Percentiles rank a stretch among this genome's conserved stretches.
These are phyloP conservation scores for Drosophila fulvimacula DNA, from an alignment of 2,888 invertebrate genomes.

Conservation along the genomic window DNA sequence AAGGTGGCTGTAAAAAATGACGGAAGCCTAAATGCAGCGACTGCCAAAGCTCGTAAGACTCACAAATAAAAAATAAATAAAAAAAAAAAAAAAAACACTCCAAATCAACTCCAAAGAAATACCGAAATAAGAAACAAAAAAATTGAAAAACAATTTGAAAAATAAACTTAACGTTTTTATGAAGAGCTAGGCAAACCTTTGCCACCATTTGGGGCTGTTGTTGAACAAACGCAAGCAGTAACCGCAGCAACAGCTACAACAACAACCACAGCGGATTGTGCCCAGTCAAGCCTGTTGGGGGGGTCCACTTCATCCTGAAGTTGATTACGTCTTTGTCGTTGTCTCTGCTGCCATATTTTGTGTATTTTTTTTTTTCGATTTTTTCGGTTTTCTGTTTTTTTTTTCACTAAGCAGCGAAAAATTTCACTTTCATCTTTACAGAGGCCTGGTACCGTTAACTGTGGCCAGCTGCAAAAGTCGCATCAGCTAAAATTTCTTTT, in stretches of 20 bases:
- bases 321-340: slow-evolving; percentile 74
- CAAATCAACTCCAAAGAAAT: slow-evolving; percentile 37
- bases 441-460: slow-evolving; percentile 69
- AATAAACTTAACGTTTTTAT: slow-evolving; percentile 35
- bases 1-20: slow-evolving; percentile 48
- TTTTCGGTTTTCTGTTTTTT: slow-evolving; percentile 10
- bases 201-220: slow-evolving; percentile 59
- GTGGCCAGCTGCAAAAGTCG: slow-evolving; percentile 33
- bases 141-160: slow-evolving; percentile 24
- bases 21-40: slow-evolving; percentile 43
- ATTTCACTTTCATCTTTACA: slow-evolving; percentile 74
- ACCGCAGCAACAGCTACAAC: slow-evolving; percentile 18
- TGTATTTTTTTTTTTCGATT: slow-evolving; percentile 6
- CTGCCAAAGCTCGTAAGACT: slow-evolving; percentile 33
- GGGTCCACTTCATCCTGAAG: slow-evolving; percentile 77
- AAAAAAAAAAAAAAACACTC: slow-evolving; percentile 25
- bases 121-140: slow-evolving; percentile 31
- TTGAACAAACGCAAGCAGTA: slow-evolving; percentile 47
- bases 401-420: slow-evolving; percentile 41
- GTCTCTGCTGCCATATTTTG: slow-evolving; percentile 51
- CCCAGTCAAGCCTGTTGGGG: slow-evolving; percentile 74
- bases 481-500: slow-evolving; percentile 78
- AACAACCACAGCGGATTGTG: slow-evolving; percentile 36
- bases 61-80: background rate
- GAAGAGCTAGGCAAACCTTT: slow-evolving; percentile 68